Evolutionary conservation across 92 coral and sea anemone species (phyloP).

Genomic region (Umimayanthus kanabou): DNA sequence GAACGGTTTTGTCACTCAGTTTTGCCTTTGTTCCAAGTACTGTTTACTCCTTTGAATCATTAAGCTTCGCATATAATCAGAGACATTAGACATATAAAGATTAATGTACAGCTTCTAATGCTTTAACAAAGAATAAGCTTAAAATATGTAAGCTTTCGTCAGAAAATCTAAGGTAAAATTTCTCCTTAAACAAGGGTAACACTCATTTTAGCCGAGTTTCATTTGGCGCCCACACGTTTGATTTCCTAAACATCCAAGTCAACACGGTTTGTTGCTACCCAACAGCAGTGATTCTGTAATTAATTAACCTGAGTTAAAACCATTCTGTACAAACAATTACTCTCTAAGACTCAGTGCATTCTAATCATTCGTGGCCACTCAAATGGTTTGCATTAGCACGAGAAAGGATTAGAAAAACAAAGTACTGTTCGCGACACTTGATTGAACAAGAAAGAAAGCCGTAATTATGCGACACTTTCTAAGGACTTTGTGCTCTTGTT

Average conservation of each 20-base stretch:
- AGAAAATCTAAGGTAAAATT: background rate
- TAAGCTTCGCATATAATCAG: background rate
- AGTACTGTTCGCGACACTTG: background rate
- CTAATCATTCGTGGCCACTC: background rate
- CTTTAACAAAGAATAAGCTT: background rate
- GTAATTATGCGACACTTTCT: background rate
- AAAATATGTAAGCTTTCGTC: background rate
- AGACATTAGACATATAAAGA: no score
- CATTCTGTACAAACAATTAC: background rate
- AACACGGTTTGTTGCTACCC: background rate
- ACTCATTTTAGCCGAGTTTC: background rate
- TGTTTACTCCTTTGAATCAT: background rate
- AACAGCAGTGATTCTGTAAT: background rate
- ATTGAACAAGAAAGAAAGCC: slow-evolving; percentile 4
- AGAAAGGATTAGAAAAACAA: slow-evolving; percentile 3
- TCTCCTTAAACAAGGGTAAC: background rate
- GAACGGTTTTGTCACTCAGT: background rate
- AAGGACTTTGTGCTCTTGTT: background rate
- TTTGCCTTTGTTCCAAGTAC: background rate
- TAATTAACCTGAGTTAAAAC: background rate
- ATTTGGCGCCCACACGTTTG: background rate
- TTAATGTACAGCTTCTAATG: no score
- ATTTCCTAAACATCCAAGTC: background rate
- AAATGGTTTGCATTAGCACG: slow-evolving; percentile 3
- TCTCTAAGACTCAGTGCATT: background rate